Conservation (phyloP, 2,113 vertebrate species). For the Arothron firmamentum region DNA sequence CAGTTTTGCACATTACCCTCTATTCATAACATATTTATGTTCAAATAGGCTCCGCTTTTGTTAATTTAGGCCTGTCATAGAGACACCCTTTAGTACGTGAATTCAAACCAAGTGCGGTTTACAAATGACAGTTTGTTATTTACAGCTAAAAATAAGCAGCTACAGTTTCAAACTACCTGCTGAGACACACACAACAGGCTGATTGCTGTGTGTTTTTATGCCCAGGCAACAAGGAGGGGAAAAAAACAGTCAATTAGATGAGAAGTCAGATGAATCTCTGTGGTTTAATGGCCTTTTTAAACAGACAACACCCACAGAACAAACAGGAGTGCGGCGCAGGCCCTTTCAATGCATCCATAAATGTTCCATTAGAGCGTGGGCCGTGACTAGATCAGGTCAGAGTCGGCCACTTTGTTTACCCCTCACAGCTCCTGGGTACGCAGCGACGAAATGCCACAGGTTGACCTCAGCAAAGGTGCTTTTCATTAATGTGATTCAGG, state of each 20-base stretch:
- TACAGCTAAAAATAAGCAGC: too few relatives aligned
- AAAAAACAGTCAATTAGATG: slow-evolving; percentile 29
- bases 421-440: slow-evolving; percentile 34
- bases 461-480: slow-evolving; percentile 55
- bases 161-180: too few relatives aligned
- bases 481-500: slow-evolving; percentile 69
- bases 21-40: too few relatives aligned
- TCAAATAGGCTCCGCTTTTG: too few relatives aligned
- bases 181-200: too few relatives aligned
- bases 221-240: background rate
- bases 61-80: too few relatives aligned
- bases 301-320: slow-evolving; percentile 18
- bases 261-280: slow-evolving; percentile 5
- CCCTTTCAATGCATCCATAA: background rate
- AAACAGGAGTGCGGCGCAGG: too few relatives aligned
- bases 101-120: too few relatives aligned
- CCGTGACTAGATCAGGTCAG: slow-evolving; percentile 8
- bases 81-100: too few relatives aligned
- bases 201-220: too few relatives aligned
- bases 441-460: slow-evolving; percentile 54
- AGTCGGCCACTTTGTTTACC: slow-evolving; percentile 39
- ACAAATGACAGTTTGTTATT: too few relatives aligned
- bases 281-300: background rate
- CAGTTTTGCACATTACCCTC: too few relatives aligned
- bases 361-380: background rate